phyloP scores from a whole-genome alignment of 2,113 vertebrate species.

The Eublepharis macularius region DNA sequence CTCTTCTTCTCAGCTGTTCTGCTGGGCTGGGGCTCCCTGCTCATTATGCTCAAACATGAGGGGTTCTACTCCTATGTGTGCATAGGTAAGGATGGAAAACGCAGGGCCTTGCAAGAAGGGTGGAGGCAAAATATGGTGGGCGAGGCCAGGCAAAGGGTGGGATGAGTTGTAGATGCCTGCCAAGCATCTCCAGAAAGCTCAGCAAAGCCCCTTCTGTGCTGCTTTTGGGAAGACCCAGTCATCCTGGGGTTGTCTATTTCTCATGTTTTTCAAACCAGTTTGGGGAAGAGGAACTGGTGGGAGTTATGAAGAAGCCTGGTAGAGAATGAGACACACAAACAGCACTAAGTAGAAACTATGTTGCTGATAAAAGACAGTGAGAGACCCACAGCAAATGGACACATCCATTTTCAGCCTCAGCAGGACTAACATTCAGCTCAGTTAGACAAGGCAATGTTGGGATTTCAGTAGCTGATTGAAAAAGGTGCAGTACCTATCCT shows the following conservation, averaged over 20 bases:
- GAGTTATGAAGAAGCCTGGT: background rate
- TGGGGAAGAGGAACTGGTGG: background rate
- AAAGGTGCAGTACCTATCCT: background rate
- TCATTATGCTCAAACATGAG: slow-evolving; percentile 89
- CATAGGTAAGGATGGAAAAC: slow-evolving; percentile 46
- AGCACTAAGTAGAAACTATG: background rate
- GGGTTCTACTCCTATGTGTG: slow-evolving; percentile 90
- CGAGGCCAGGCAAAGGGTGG: background rate
- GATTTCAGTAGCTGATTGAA: background rate
- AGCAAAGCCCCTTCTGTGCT: background rate
- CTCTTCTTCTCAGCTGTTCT: slow-evolving; percentile 89
- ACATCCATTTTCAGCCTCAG: background rate
- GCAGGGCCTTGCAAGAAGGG: too few relatives aligned
- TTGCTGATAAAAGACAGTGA: background rate
- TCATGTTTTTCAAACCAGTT: background rate
- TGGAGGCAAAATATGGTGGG: background rate
- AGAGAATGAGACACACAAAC: background rate
- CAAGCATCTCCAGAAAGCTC: background rate
- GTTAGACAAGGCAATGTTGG: background rate
- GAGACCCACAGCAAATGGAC: background rate
- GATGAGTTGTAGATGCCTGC: background rate
- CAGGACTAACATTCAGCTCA: background rate
- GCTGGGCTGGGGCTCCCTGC: slow-evolving; percentile 89
- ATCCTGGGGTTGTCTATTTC: background rate
- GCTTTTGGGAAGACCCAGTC: background rate